Evolutionary conservation across 2,797 vertebrate species (phyloP), one percentile per base, ranked within the genome.

Genomic region (Enteromius fasciolatus): DNA sequence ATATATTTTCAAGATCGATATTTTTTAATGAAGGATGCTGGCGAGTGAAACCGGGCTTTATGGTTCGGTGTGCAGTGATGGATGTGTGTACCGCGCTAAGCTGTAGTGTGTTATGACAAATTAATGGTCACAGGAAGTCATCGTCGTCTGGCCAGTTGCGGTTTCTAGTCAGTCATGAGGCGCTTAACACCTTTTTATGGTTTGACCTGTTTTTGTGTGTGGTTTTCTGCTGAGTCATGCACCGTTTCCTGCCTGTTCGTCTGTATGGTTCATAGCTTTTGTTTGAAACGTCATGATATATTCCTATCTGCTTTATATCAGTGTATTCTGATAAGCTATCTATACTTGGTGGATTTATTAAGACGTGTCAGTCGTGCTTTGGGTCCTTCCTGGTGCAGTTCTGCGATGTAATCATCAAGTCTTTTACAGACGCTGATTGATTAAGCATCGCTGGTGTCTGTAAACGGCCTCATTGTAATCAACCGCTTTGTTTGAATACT

Each of bases 361-460:
- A 44, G 36, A 68, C 10, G n/a, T 41, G 31, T 31, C 1, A 57
- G 10, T 25, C 4, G 4, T 61, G 73, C 69, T 50, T 41, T 28
- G 77, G 31, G 66, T 68, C 18, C 50, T n/a, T 39, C 4, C 11
- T 14, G n/a, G 66, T 64, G 69, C 44, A 39, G 41, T 36, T 74
- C 33, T 75, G 48, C 41, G 44, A 81, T 74, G 31, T 63, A 52
- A 61, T 70, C 18, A 14, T 67, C 20, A 15, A 78, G 44, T 39
- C 72, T 48, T 74, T 76, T 41, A 54, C 79, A 69, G 18, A 46
- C 76, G 14, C 50, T 20, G 78, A 87, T 86, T 63, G 80, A 80
- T 87, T 70, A 76, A 41, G 41, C 81, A 83, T 84, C 70, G 8
- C 44, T 44, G 75, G 78, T 74, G 81, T 69, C 81, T 82, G 75